A percentile compares a stretch with the other conserved stretches of the same genome.
Conservation (phyloP, 2,113 vertebrate genomes). For the Elephas maximus region DNA sequence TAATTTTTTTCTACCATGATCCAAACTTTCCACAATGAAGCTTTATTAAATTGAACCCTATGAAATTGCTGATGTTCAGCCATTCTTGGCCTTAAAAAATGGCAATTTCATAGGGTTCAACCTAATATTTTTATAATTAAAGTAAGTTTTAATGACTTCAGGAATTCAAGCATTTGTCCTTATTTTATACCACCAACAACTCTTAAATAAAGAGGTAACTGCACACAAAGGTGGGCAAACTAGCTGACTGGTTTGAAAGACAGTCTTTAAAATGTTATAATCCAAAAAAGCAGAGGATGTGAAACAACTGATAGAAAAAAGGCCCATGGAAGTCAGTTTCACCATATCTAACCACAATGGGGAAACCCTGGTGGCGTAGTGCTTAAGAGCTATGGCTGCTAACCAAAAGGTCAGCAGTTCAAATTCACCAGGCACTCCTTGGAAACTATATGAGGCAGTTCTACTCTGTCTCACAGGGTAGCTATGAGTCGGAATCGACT, state of each 20-base stretch:
- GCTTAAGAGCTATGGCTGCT: no score
- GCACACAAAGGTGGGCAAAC: neutral
- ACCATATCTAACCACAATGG: no score
- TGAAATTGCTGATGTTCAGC: neutral
- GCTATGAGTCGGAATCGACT: no score
- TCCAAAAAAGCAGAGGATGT: neutral
- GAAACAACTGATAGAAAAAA: neutral
- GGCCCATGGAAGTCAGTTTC: neutral
- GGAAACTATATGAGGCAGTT: no score
- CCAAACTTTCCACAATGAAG: neutral
- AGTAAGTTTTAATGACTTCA: neutral
- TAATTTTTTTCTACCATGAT: neutral
- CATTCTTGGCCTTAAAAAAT: neutral
- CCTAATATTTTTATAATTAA: neutral
- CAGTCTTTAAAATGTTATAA: neutral
- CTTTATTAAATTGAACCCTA: constrained; percentile 1
- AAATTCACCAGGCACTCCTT: no score
- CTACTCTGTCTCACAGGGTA: no score
- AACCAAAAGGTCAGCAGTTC: no score
- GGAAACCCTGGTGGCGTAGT: no score
- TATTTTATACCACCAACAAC: neutral
- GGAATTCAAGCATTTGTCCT: neutral
- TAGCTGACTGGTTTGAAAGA: neutral
- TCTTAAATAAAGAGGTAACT: neutral
- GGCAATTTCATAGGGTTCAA: neutral